phyloP scores from a whole-genome alignment of 1,140 invertebrate species.

The Prorops nasuta region DNA sequence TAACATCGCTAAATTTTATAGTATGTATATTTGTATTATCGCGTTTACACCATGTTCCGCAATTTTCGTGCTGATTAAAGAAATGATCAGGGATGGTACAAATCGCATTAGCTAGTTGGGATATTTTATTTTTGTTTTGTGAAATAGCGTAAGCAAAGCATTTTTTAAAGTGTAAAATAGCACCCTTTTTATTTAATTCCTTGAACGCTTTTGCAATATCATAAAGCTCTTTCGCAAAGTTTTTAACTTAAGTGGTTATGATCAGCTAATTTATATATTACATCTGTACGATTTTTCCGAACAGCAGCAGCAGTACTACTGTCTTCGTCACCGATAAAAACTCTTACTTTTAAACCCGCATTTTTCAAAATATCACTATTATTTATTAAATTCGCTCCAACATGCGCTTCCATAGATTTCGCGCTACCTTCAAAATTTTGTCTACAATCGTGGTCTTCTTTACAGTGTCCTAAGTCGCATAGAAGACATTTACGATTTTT shows the following conservation, averaged over 20 bases:
- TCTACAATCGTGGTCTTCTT: neutral
- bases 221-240: neutral
- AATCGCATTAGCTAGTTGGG: neutral
- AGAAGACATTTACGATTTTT: slow-evolving; percentile 3
- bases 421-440: slow-evolving; percentile 4
- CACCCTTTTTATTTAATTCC: neutral
- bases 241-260: neutral
- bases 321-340: slow-evolving; percentile 3
- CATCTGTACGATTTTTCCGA: neutral
- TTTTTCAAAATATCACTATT: neutral
- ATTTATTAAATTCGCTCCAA: neutral
- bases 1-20: neutral
- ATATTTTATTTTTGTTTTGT: neutral
- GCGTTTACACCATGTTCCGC: slow-evolving; percentile 3
- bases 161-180: neutral
- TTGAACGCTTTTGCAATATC: neutral
- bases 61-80: slow-evolving; percentile 1
- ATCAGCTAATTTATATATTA: neutral
- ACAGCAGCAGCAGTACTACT: neutral
- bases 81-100: slow-evolving; percentile 3
- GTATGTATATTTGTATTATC: neutral
- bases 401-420: slow-evolving; percentile 2
- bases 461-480: neutral
- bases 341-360: neutral
- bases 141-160: neutral